Conservation (phyloP, 1,140 invertebrate genomes). For the Tribolium castaneum region DNA sequence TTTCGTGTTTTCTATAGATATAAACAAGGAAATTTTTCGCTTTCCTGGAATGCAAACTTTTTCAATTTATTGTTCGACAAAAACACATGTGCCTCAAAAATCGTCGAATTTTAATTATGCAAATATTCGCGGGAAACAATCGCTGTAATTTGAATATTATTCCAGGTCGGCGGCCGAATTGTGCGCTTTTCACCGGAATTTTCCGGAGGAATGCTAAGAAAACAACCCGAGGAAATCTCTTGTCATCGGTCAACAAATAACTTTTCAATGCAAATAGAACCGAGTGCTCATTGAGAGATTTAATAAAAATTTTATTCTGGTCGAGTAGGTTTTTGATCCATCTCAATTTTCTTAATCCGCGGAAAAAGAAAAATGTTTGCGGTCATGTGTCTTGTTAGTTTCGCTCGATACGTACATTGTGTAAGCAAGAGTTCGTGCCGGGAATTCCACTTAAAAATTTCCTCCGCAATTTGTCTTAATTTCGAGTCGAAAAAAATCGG, state of each 20-base stretch:
- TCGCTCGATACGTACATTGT: not conserved
- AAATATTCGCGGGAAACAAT: not conserved
- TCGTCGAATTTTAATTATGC: slow-evolving; percentile 13
- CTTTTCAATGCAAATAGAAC: slow-evolving; percentile 11
- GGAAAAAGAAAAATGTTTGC: not conserved
- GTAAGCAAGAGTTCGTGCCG: not conserved
- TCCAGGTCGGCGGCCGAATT: not conserved
- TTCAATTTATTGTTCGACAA: slow-evolving; percentile 10
- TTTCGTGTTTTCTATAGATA: not conserved
- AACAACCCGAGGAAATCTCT: not conserved
- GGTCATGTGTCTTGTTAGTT: slow-evolving; percentile 8
- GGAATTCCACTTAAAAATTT: not conserved
- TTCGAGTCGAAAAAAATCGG: not conserved
- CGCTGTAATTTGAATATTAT: slow-evolving; percentile 19
- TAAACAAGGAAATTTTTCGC: not conserved
- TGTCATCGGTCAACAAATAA: slow-evolving; percentile 18
- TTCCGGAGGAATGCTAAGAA: not conserved
- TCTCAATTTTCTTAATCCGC: not conserved
- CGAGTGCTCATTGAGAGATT: not conserved
- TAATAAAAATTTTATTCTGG: too few relatives aligned
- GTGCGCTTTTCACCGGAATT: not conserved
- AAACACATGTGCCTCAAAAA: not conserved
- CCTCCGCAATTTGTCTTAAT: slow-evolving; percentile 5
- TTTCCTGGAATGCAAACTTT: not conserved
- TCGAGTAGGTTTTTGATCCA: not conserved